phyloP scores from a whole-genome alignment of 2,113 vertebrate species.

The Hirundichthys speculiger region DNA sequence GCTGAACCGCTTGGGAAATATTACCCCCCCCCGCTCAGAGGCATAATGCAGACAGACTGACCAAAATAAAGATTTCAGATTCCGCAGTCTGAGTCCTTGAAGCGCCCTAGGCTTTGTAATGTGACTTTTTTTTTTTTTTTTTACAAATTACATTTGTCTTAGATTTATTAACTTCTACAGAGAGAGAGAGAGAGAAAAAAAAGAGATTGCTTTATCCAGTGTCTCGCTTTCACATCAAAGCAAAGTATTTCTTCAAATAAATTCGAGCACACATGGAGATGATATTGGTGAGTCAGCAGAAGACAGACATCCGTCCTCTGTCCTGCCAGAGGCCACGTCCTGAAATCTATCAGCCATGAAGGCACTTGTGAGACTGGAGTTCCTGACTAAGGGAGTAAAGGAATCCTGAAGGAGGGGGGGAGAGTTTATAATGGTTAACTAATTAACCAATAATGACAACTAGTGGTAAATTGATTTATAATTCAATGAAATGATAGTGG shows the following conservation, averaged over 20 bases:
- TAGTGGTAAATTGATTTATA: no score
- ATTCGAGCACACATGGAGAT: conserved; percentile 20
- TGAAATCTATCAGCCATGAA: conserved; percentile 24
- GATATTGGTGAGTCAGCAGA: conserved; percentile 53
- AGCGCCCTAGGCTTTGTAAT: not conserved
- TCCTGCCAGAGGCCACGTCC: conserved; percentile 55
- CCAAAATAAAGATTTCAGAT: conserved; percentile 28
- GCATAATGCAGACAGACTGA: conserved; percentile 27
- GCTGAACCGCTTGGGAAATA: conserved; percentile 11
- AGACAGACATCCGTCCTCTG: conserved; percentile 61
- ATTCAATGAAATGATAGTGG: no score
- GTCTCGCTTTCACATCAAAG: conserved; percentile 18
- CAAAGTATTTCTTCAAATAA: conserved; percentile 23
- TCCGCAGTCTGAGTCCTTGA: conserved; percentile 12
- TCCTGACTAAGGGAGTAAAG: not conserved
- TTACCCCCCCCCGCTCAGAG: not conserved
- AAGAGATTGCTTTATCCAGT: not conserved
- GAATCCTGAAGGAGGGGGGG: not conserved
- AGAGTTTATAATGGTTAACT: not conserved
- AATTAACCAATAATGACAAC: not conserved
- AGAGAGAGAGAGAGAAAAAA: no score
- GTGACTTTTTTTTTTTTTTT: no score
- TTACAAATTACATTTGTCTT: no score
- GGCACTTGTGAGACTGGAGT: not conserved
- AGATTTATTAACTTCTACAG: conserved; percentile 6